Conservation (phyloP, 2,797 vertebrate species). For the Hybognathus amarus region DNA sequence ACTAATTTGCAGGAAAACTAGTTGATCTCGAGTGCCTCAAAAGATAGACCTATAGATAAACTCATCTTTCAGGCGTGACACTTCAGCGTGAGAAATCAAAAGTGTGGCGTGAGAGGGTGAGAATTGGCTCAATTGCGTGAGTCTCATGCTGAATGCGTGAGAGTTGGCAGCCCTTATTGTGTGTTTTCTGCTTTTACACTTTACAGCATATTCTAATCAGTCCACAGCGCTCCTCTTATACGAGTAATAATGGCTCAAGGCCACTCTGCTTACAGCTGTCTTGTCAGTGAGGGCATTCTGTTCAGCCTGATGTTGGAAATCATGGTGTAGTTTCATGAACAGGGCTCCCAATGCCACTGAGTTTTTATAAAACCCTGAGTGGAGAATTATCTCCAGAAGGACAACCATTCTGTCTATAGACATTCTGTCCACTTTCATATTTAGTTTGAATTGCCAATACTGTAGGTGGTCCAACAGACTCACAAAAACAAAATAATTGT, state of each 20-base stretch:
- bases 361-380: background rate
- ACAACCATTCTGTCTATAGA: slow-evolving; percentile 16
- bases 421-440: background rate
- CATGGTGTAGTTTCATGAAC: background rate
- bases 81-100: too few species aligned
- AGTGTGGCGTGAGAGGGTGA: too few species aligned
- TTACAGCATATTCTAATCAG: background rate
- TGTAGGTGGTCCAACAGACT: background rate
- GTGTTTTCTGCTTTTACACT: background rate
- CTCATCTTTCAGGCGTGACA: too few species aligned
- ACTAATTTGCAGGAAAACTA: too few species aligned
- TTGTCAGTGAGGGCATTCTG: slow-evolving; percentile 1
- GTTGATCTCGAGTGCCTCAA: too few species aligned
- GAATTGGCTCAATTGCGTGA: too few species aligned
- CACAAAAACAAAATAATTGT: background rate
- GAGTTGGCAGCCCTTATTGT: too few species aligned
- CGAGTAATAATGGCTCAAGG: slow-evolving; percentile 11
- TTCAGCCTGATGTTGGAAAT: background rate
- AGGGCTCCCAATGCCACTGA: slow-evolving; percentile 9
- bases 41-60: too few species aligned
- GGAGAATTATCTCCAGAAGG: background rate
- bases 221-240: background rate
- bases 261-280: background rate
- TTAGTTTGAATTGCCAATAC: background rate
- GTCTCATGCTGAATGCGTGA: too few species aligned